Base-by-base conservation (phyloP, 2,888 invertebrate genomes). In the Malachius bipustulatus region DNA sequence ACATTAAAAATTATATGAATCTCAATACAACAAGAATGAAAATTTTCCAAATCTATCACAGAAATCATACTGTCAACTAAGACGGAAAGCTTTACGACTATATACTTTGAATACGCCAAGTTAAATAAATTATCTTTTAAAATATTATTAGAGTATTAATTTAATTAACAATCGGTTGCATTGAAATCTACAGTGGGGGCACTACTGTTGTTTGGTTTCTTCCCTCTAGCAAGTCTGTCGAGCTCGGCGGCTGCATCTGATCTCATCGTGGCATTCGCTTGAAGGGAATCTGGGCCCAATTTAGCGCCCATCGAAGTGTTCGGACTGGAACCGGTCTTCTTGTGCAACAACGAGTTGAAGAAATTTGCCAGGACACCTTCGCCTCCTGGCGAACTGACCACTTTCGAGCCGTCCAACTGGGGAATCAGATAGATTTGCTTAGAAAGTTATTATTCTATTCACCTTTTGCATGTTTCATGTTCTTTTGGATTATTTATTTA, bases 361-460 rank as follows among this genome's bases (percentile, higher is more conserved):
- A 97, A 97, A 66, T 87, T 96, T 8, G 96, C 96, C 44, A 97
- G 67, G 35, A 96, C 93, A 40, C 93, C 90, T 67, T 94, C 94
- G 41, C 83, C 83, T 35, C 82, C 79, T 2, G 84, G 80, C 34
- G 84, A 75, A 51, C 77, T 76, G 1, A 75, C 71, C 52, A 82
- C 69, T 65, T 88, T 79, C 35, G 77, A 66, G 53, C 78, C 69
- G 62, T 85, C 84, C 60, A 82, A 62, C 80, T 83, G 58, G n/a
- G n/a, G n/a, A n/a, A n/a, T n/a, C n/a, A n/a, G n/a, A n/a, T n/a
- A n/a, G n/a, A n/a, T n/a, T n/a, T n/a, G n/a, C n/a, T n/a, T n/a
- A n/a, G n/a, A n/a, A n/a, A n/a, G n/a, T n/a, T n/a, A n/a, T n/a
- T n/a, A n/a, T n/a, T n/a, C n/a, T n/a, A n/a, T n/a, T n/a, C n/a